Conservation (phyloP, 2,797 vertebrate species). For the Centropyge bicolor region DNA sequence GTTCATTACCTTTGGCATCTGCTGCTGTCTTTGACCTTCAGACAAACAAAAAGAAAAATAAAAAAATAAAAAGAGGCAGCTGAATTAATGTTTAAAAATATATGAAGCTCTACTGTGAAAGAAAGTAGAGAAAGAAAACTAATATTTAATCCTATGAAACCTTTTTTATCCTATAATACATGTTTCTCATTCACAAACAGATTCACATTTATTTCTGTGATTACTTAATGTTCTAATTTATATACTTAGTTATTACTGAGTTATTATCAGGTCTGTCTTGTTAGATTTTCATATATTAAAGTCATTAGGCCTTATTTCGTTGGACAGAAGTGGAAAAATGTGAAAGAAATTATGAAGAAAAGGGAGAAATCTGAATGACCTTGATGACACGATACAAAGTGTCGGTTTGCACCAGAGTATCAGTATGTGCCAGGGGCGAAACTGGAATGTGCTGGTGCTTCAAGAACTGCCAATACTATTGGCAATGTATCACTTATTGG, state of each 20-base stretch:
- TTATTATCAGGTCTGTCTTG: not conserved
- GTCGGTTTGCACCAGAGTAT: not conserved
- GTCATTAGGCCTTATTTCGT: not conserved
- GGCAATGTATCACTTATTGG: not conserved
- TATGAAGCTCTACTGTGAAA: not conserved
- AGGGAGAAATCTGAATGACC: not conserved
- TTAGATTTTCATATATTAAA: not conserved
- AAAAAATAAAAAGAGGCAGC: not conserved
- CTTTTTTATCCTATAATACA: not conserved
- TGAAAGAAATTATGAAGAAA: not conserved
- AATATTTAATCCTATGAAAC: no score
- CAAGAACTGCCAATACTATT: not conserved
- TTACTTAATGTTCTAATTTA: not conserved
- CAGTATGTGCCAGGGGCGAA: not conserved
- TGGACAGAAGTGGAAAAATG: not conserved
- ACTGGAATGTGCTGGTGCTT: not conserved
- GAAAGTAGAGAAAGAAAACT: not conserved
- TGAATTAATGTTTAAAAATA: not conserved
- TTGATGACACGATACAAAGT: not conserved
- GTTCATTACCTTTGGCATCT: slow-evolving; percentile 61
- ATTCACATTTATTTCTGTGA: not conserved
- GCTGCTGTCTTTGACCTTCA: slow-evolving; percentile 64
- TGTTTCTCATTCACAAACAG: not conserved
- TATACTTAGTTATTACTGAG: no score
- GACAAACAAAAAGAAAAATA: not conserved